Conservation (phyloP, 2,888 invertebrate genomes). For the Lissocephala sabroskyi region DNA sequence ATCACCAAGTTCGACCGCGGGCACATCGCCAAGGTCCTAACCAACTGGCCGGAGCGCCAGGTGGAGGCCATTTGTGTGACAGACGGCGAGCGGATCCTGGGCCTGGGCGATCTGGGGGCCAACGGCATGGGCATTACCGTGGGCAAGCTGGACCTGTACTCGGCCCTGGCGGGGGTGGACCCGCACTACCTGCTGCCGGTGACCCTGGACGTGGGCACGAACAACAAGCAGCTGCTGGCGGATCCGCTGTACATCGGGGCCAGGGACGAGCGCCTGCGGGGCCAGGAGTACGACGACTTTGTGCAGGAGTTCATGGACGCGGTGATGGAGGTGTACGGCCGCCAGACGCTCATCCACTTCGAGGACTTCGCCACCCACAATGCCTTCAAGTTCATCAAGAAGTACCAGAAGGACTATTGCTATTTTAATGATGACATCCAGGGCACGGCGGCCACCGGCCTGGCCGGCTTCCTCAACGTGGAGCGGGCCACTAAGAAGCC, state of each 20-base stretch:
- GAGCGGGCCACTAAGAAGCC: constrained; percentile 27
- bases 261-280: constrained; percentile 30
- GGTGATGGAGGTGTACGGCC: constrained; percentile 21
- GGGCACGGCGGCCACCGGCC: constrained; percentile 41
- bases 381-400: constrained; percentile 37
- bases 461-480: constrained; percentile 35
- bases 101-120: constrained; percentile 45
- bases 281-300: constrained; percentile 40
- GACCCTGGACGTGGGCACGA: constrained; percentile 40
- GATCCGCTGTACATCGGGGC: constrained; percentile 47
- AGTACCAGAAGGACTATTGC: constrained; percentile 34
- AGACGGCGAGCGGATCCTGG: constrained; percentile 47
- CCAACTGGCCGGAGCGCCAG: constrained; percentile 37
- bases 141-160: constrained; percentile 46
- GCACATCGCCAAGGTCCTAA: constrained; percentile 28
- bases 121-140: constrained; percentile 51
- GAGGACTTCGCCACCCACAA: constrained; percentile 51
- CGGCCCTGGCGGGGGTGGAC: constrained; percentile 30
- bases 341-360: constrained; percentile 39
- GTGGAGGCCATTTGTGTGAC: constrained; percentile 40
- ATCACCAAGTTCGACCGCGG: constrained; percentile 33
- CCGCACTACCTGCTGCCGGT: constrained; percentile 31
- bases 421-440: constrained; percentile 46
- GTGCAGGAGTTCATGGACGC: constrained; percentile 37
- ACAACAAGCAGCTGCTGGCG: constrained; percentile 24